A percentile compares a stretch with the other conserved stretches of the same genome.
phyloP scores from a whole-genome alignment of 2,113 vertebrate genomes.

The Pterocles orientalis region DNA sequence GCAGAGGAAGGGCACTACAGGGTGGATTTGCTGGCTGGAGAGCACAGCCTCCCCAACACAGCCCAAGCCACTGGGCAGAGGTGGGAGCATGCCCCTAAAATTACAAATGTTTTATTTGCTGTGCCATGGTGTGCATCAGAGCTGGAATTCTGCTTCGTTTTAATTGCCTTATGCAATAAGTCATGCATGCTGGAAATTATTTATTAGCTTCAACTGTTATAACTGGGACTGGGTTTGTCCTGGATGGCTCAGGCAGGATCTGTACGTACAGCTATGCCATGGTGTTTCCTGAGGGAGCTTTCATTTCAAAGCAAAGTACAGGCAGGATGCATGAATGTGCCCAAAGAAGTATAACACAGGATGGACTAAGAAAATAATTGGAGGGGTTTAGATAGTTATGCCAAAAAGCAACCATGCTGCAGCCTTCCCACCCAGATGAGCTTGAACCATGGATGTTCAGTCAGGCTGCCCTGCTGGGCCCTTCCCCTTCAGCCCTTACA shows the following conservation, averaged over 20 bases:
- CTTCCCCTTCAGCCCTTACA: background rate
- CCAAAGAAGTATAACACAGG: background rate
- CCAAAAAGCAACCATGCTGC: background rate
- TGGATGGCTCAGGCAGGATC: background rate
- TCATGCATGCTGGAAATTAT: background rate
- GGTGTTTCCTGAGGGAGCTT: background rate
- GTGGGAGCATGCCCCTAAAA: background rate
- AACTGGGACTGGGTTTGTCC: background rate
- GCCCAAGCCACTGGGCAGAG: rapidly evolving
- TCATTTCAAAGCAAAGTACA: background rate
- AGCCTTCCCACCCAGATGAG: background rate
- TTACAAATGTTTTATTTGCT: background rate
- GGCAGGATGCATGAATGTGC: background rate
- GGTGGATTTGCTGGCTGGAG: background rate
- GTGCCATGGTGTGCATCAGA: background rate
- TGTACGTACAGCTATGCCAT: no score
- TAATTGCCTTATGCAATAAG: background rate
- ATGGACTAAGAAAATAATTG: background rate
- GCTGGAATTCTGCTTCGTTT: background rate
- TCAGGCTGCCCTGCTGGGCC: background rate
- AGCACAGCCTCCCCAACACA: rapidly evolving
- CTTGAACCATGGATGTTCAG: background rate
- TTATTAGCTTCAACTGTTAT: background rate
- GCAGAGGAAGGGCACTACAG: background rate
- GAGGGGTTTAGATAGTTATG: background rate